phyloP scores from a whole-genome alignment of 2,888 invertebrate genomes.

The Nezara viridula region DNA sequence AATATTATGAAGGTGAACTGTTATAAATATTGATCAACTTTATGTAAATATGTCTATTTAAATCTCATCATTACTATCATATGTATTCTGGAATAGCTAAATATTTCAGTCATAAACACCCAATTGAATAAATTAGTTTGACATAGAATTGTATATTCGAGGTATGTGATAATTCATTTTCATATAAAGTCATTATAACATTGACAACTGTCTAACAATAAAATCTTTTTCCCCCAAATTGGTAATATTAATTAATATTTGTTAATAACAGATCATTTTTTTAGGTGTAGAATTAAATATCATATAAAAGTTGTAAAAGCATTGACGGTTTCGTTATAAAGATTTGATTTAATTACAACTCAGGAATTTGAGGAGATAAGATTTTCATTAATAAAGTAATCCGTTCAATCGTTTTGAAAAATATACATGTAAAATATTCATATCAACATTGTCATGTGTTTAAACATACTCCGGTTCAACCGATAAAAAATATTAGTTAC shows the following conservation, averaged over 20 bases:
- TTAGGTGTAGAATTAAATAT: too few species aligned
- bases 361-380: background rate
- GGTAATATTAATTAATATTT: too few species aligned
- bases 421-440: too few species aligned
- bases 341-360: background rate
- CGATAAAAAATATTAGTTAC: too few species aligned
- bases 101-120: background rate
- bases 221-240: background rate
- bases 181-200: background rate
- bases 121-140: background rate
- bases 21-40: constrained; percentile 2
- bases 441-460: too few species aligned
- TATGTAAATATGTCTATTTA: background rate
- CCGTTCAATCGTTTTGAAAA: too few species aligned
- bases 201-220: background rate
- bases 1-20: background rate
- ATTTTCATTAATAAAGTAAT: background rate
- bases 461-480: too few species aligned
- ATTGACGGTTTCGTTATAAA: background rate
- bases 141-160: background rate
- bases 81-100: background rate
- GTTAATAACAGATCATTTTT: too few species aligned
- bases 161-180: background rate
- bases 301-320: background rate
- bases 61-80: background rate